A percentile compares a stretch with the other conserved stretches of the same genome.
Conservation (phyloP, 2,797 vertebrate species). For the Xenopus petersii region DNA sequence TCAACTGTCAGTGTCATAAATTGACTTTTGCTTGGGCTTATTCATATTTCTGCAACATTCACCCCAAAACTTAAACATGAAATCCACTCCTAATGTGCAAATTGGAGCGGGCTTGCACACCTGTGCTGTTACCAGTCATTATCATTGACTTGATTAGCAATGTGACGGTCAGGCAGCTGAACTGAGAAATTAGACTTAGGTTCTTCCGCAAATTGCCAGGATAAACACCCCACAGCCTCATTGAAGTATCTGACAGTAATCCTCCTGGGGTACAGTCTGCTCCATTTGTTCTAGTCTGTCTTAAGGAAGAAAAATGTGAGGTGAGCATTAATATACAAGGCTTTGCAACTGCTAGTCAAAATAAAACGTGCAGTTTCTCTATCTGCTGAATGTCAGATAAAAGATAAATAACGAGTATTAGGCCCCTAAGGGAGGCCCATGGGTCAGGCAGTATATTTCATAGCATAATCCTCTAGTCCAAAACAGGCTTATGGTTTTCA, state of each 20-base stretch:
- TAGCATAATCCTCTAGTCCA: not conserved
- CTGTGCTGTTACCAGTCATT: not conserved
- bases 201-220: constrained; percentile 20
- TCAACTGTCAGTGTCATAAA: too few relatives aligned
- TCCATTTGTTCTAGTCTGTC: constrained; percentile 7
- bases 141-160: constrained; percentile 32
- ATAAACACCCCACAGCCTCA: constrained; percentile 37
- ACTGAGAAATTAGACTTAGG: constrained; percentile 31
- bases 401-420: too few relatives aligned
- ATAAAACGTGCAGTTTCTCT: too few relatives aligned
- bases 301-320: not conserved
- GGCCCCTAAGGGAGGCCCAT: too few relatives aligned
- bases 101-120: too few relatives aligned
- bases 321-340: not conserved
- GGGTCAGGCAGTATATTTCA: too few relatives aligned
- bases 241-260: constrained; percentile 30
- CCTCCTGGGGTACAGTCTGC: constrained; percentile 20
- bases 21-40: too few relatives aligned
- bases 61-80: too few relatives aligned
- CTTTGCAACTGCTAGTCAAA: too few relatives aligned
- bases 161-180: constrained; percentile 33
- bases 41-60: too few relatives aligned
- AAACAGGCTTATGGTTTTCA: not conserved
- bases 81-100: too few relatives aligned
- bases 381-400: too few relatives aligned